Conservation (phyloP, 2,888 invertebrate species). For the Sepioteuthis lessoniana region DNA sequence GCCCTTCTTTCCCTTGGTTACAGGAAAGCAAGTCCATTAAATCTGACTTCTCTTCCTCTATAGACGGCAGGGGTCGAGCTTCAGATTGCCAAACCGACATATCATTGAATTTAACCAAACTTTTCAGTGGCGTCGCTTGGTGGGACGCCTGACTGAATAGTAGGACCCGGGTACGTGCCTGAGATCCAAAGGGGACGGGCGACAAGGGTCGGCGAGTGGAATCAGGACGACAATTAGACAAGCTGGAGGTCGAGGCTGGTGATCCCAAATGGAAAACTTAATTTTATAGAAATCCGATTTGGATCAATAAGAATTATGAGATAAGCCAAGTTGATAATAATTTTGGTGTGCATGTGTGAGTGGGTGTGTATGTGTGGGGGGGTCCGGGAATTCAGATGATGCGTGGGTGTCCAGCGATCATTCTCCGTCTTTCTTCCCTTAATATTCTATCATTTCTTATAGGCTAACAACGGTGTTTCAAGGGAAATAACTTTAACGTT, state of each 20-base stretch:
- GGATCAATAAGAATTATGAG: not conserved
- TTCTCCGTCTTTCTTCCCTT: not conserved
- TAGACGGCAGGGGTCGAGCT: not conserved
- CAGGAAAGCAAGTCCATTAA: conserved; percentile 20
- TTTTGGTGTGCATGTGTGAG: too few species aligned
- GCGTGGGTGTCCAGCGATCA: not conserved
- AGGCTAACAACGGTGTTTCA: not conserved
- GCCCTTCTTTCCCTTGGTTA: not conserved
- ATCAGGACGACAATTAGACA: not conserved
- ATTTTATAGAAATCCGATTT: not conserved
- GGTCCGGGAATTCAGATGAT: not conserved
- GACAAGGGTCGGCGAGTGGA: not conserved
- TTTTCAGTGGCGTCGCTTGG: conserved; percentile 4
- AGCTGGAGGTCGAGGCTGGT: not conserved
- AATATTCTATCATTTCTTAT: not conserved
- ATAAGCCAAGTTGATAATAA: not conserved
- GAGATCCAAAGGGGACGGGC: not conserved
- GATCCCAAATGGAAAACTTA: not conserved
- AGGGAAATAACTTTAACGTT: not conserved
- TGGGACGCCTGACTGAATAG: not conserved
- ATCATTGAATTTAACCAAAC: not conserved
- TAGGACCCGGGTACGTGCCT: not conserved
- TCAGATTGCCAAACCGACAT: not conserved
- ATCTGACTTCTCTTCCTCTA: not conserved
- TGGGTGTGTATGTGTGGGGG: too few species aligned